These are phyloP conservation scores for Albula glossodonta DNA, from an alignment of 2,113 vertebrate species.

Conservation along the genomic window DNA sequence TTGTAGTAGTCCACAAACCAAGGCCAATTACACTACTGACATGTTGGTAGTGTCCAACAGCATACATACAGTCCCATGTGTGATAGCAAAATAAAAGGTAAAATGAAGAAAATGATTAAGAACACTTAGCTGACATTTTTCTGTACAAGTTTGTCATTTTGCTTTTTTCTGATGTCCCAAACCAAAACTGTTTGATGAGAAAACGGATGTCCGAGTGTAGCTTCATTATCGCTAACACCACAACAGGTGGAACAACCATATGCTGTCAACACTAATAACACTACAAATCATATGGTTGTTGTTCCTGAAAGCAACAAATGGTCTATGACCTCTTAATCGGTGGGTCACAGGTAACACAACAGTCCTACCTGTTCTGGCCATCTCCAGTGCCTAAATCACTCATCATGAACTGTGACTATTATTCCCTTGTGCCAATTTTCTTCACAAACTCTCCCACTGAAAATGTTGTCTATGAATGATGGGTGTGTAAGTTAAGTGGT, in stretches of 20 bases:
- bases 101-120: conserved; percentile 1
- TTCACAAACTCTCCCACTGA: background rate
- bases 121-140: background rate
- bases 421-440: background rate
- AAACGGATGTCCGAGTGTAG: background rate
- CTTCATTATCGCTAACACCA: background rate
- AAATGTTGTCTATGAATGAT: background rate
- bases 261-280: too few relatives aligned
- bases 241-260: background rate
- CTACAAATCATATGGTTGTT: too few relatives aligned
- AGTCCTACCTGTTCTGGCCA: background rate
- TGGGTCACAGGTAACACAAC: background rate
- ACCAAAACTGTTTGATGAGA: background rate
- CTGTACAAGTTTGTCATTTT: background rate
- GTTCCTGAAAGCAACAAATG: too few relatives aligned
- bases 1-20: conserved; percentile 50
- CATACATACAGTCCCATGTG: conserved; percentile 5
- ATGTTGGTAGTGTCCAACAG: conserved; percentile 55
- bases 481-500: background rate
- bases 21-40: conserved; percentile 57
- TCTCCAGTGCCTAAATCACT: background rate
- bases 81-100: conserved; percentile 39
- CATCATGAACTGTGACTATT: background rate
- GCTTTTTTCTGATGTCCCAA: background rate
- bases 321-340: background rate